These are phyloP conservation scores for Pseudachorutes palmiensis DNA, from an alignment of 1,140 invertebrate genomes.

Conservation along the genomic window DNA sequence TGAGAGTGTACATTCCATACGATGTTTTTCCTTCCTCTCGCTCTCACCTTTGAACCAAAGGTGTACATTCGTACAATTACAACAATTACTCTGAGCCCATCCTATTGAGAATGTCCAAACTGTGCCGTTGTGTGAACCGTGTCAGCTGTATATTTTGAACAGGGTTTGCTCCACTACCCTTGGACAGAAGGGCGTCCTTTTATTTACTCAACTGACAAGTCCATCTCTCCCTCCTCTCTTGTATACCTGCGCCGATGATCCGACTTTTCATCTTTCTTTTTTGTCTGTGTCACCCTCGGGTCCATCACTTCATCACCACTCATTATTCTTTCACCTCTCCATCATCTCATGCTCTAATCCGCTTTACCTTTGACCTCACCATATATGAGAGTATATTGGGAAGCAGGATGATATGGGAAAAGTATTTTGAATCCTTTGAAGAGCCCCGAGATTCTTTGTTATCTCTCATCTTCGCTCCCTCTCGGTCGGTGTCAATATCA, in stretches of 20 bases:
- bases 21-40: no score
- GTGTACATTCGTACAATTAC: background rate
- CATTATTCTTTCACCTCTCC: background rate
- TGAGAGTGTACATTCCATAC: no score
- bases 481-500: background rate
- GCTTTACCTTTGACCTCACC: background rate
- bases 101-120: background rate
- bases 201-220: constrained; percentile 5
- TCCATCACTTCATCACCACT: background rate
- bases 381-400: no score
- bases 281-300: background rate
- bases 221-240: no score
- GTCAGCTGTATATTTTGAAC: constrained; percentile 30
- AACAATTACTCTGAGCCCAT: background rate
- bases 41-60: no score
- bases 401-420: no score
- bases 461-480: background rate
- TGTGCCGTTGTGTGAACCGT: constrained; percentile 30
- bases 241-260: no score
- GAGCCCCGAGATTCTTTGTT: background rate
- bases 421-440: background rate
- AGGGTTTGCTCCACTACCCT: constrained; percentile 18
- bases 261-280: background rate
- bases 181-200: background rate
- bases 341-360: background rate